Evolutionary conservation across 2,113 vertebrate species (phyloP), one percentile per base, ranked within the genome.

Genomic region (Alosa alosa): DNA sequence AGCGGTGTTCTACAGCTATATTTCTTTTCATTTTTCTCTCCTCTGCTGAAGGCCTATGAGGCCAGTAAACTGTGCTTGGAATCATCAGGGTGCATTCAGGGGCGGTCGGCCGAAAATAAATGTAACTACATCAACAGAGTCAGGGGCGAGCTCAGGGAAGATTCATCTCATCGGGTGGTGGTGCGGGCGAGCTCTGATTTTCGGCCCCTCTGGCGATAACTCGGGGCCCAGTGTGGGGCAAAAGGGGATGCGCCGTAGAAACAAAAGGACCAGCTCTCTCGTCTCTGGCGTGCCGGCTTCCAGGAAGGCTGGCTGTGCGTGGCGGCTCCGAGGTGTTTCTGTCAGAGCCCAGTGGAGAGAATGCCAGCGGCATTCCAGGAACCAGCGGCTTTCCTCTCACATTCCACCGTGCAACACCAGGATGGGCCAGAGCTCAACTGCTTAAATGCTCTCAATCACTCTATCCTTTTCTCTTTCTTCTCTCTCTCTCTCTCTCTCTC

Each of bases 311-410:
- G 72, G 50, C 72, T 78, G 72, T 78, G 72, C 22, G 22, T 2
- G 60, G 60, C 60, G 60, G 60, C 72, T 39, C 72, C 0, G 36
- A 78, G 72, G 36, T 78, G 72, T 78, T 78, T 78, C 72, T 17
- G 72, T 78, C 0, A 17, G 72, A 39, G 36, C n/a, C n/a, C 9
- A 9, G 64, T n/a, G 31, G 64, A 68, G n/a, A 68, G 1, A 68
- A 68, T 31, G 72, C 72, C 36, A 78, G 31, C 72, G 39, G 31
- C 72, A 78, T 78, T 78, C 72, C 72, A 78, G 72, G 25, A 36
- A 78, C 72, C 72, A 41, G 25, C 11, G 25, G 31, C 72, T 78
- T 78, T 39, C 72, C 72, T 78, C 72, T 78, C 72, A 78, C 72
- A 78, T 78, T 78, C 72, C 72, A 78, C 72, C 9, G n/a, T 1